Evolutionary conservation across 2,113 vertebrate species (phyloP), one percentile per base, ranked within the genome.

Genomic region (Penelope pileata): DNA sequence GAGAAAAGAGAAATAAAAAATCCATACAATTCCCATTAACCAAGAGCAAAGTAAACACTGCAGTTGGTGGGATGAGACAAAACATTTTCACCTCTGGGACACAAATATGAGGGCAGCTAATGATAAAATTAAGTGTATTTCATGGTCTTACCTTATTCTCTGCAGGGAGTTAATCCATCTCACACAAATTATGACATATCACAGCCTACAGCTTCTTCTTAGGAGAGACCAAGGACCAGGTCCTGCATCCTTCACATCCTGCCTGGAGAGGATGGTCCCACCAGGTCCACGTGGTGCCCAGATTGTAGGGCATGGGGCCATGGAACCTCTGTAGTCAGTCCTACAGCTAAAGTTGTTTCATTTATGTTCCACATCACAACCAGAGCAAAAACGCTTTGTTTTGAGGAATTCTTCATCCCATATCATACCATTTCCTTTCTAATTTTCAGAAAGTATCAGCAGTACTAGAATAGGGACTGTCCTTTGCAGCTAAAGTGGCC

Each of bases 51-150:
- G 82, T 58, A 76, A 94, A 82, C 34, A 36, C 19, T 51, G 69
- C 76, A 12, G 38, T 50, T 79, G 53, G 47, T 58, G 76, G 64
- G 88, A 23, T 59, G 58, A 56, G 85, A 93, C 78, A 86, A 90
- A 95, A 92, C 88, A 86, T 90, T 78, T 83, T 88, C 91, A 82
- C 91, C 79, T 95, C 89, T 89, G 77, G 56, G 86, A 96, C 88
- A 67, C 82, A 92, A 96, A 92, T 77, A 40, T 23, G 64, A 95
- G 69, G 80, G 83, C 83, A 92, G 6, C 30, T 80, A 77, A 48
- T 8, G 84, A 91, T 80, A 95, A 91, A 94, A 94, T 83, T 81
- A 91, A 95, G 82, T 78, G 32, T 63, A 77, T 96, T 92, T 92
- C 47, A 16, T 82, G 67, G 24, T 62, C 45, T 88, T 74, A 34